phyloP scores from a whole-genome alignment of 1,140 invertebrate genomes.

The Nautilus pompilius region DNA sequence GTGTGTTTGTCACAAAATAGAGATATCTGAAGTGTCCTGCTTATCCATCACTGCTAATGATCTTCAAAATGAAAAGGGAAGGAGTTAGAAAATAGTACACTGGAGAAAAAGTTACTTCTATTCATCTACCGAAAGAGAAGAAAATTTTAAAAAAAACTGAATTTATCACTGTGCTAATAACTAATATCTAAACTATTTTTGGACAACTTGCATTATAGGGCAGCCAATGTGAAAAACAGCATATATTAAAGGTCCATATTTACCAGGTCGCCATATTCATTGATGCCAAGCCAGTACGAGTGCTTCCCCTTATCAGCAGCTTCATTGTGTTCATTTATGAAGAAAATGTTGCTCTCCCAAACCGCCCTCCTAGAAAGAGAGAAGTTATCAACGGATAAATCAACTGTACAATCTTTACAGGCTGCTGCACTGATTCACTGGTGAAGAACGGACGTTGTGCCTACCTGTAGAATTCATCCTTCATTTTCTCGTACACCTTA shows the following conservation, averaged over 20 bases:
- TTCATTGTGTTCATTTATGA: slow-evolving; percentile 78
- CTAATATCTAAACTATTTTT: too few species aligned
- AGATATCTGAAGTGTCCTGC: too few species aligned
- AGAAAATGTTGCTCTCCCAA: slow-evolving; percentile 31
- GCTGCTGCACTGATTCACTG: background rate
- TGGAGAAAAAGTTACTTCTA: too few species aligned
- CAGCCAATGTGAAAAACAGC: background rate
- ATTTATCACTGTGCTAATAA: too few species aligned
- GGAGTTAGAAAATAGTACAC: too few species aligned
- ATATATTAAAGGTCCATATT: background rate
- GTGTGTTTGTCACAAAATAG: too few species aligned
- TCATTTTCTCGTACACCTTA: background rate
- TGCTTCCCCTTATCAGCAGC: slow-evolving; percentile 60
- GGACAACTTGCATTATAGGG: too few species aligned
- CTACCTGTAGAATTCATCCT: slow-evolving; percentile 7
- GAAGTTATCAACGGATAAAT: background rate
- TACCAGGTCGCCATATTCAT: slow-evolving; percentile 49
- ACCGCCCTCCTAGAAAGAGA: slow-evolving; percentile 23
- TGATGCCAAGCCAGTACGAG: slow-evolving; percentile 47
- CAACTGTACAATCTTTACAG: background rate
- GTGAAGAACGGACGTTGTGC: too few species aligned
- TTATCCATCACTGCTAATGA: too few species aligned
- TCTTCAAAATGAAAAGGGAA: too few species aligned
- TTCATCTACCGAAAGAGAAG: too few species aligned
- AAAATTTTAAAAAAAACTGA: too few species aligned